Evolutionary conservation across 2,797 vertebrate genomes (phyloP).

Genomic region (Novumbra hubbsi): DNA sequence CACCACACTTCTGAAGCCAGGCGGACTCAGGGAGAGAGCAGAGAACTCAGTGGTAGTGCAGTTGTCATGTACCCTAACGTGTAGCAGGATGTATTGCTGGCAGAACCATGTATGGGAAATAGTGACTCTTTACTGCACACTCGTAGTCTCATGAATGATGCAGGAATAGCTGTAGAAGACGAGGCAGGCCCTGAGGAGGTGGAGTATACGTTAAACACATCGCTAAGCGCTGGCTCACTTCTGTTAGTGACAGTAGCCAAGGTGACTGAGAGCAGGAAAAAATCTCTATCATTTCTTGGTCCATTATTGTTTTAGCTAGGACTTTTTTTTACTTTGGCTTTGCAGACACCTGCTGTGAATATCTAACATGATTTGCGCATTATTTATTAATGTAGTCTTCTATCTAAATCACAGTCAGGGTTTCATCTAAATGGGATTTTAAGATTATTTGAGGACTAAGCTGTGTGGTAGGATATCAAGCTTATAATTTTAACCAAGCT

Average conservation of each 20-base stretch:
- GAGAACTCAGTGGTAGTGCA: slow-evolving; percentile 54
- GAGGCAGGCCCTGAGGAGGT: slow-evolving; percentile 54
- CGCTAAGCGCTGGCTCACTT: slow-evolving; percentile 1
- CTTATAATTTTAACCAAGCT: not conserved
- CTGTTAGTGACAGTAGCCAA: slow-evolving; percentile 24
- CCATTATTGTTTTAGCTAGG: not conserved
- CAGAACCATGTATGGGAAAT: slow-evolving; percentile 60
- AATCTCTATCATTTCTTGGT: slow-evolving; percentile 10
- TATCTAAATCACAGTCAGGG: not conserved
- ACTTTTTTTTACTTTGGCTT: not conserved
- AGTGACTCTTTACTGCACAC: slow-evolving; percentile 66
- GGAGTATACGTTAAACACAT: slow-evolving; percentile 43
- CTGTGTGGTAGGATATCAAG: not conserved
- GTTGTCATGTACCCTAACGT: slow-evolving; percentile 72
- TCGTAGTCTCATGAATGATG: slow-evolving; percentile 74
- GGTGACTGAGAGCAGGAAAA: slow-evolving; percentile 24
- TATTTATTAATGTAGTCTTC: not conserved
- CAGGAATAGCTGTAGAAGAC: slow-evolving; percentile 75
- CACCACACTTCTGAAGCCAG: slow-evolving; percentile 40
- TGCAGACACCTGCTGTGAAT: not conserved
- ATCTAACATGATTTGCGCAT: not conserved
- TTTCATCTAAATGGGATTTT: not conserved
- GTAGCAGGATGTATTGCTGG: slow-evolving; percentile 68
- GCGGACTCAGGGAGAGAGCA: slow-evolving; percentile 63
- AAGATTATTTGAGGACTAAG: not conserved